Base-by-base conservation (phyloP, 1,140 invertebrate species). In the Aphaenogaster floridana region DNA sequence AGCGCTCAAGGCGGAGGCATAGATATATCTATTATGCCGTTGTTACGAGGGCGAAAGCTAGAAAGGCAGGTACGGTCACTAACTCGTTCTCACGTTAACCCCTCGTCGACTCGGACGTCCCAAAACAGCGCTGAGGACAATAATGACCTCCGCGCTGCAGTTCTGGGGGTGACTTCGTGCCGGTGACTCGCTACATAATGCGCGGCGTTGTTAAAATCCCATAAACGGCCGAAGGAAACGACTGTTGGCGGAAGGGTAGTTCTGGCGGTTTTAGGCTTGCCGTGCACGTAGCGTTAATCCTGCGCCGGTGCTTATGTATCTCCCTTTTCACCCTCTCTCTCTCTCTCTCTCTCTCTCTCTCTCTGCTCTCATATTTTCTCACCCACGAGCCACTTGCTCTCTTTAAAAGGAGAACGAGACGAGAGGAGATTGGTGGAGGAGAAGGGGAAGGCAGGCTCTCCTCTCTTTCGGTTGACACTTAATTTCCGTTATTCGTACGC, bases 401-500 rank as follows among this genome's bases (percentile, higher is more conserved):
- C 88, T 87, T 90, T 79, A 91, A 89, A 88, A 90, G 80, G 87
- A 90, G 88, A 85, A 85, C 69, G 86, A 90, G 84, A 76, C 79
- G 90, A 87, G 84, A 66, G 90, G 89, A 90, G 89, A 88, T 78
- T 90, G 78, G 54, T 15, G 63, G 71, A 83, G 59, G 80, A 84
- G 69, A 57, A 64, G 86, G 85, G 89, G 71, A 64, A 64, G 36
- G 66, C 69, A 77, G 78, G 61, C 88, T 93, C 92, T 91, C 91
- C 94, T 93, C 94, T 95, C 94, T 94, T 94, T 95, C 92, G 91
- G 93, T 95, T 95, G 95, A 95, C 95, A 95, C 95, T 95, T 95
- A 95, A 95, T 95, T 95, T 95, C 95, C 95, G 95, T 94, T 94
- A 95, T 95, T 95, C 94, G 94, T 94, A 94, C 94, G 91, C 93